Base-by-base conservation (phyloP, 2,797 vertebrate species). In the Chelonia mydas region DNA sequence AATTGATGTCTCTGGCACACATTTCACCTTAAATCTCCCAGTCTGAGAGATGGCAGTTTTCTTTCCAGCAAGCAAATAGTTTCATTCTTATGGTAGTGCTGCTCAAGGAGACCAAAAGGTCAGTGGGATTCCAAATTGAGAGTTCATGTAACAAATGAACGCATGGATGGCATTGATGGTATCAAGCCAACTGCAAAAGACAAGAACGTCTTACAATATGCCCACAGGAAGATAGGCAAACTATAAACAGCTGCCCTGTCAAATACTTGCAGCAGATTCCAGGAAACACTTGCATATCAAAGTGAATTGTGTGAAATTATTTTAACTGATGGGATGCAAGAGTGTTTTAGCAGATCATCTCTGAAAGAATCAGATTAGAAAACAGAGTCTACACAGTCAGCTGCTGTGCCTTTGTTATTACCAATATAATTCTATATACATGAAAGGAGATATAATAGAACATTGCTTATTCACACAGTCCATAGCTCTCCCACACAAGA, bases 121-220 rank as follows among this genome's bases (percentile, higher is more conserved):
- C 78, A 95, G 21, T 6, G 5, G 1, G 55, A 77, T 91, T 92
- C 86, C 78, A 88, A 94, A 96, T 16, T 33, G 91, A 95, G 78
- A 91, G 11, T n/a, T n/a, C n/a, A n/a, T 49, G 31, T 89, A 68
- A 23, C 77, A 90, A 83, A 65, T 89, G 3, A 21, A 78, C 61
- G 51, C 25, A 33, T 15, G 28, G 86, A 91, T 90, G 94, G 79
- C 15, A 83, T 27, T 31, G 51, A 93, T 51, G 45, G 85, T 21
- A 79, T 85, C 76, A 96, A 90, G 4, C 84, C 86, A 96, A 80
- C 47, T 25, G 55, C 82, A 78, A 91, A 47, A 49, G 33, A 51
- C 72, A 90, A 83, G 86, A 83, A 45, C 3, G n/a, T 5, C 21
- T 54, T 61, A 87, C 25, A 79, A 89, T 92, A 72, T 86, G 81